Evolutionary conservation across 2,888 invertebrate genomes (phyloP), one percentile per base, ranked within the genome.

Genomic region (Sisyra nigra): DNA sequence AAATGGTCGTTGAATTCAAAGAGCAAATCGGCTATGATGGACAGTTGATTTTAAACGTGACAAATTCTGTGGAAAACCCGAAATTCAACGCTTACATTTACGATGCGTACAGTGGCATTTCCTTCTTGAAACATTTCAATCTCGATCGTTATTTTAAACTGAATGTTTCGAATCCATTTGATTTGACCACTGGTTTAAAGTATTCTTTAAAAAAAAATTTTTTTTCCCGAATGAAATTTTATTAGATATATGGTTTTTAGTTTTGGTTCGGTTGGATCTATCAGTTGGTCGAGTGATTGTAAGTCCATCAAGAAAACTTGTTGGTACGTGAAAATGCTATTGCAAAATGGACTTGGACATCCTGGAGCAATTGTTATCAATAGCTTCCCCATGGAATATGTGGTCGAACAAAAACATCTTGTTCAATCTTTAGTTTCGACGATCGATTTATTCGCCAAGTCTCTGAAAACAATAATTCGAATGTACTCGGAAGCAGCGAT

Each of bases 101-200:
- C 62, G 75, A 77, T 58, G 71, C 73, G 9, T 72, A 72, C 45
- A 76, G 76, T 44, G 74, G 74, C 19, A 58, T 77, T 52, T 73
- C 68, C 44, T 71, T 78, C 50, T 55, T 78, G 51, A 73, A 72
- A 55, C 66, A 66, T 49, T 71, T 68, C 51, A 71, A 67, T 45
- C 58, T 77, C 51, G 75, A 76, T 34, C 63, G 72, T 3, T 67
- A 69, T 52, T 77, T 69, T 52, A 77, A 75, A 59, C 62, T 77
- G n/a, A 71, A 70, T 49, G 66, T 73, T 18, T 66, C 68, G 50
- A 74, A 74, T 1, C 76, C 76, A 44, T 74, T 74, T 55, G 74
- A 76, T 43, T 62, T 74, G 56, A 66, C 64, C 47, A 67, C 76
- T 67, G 69, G 75, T 29, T 69, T 69, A 48, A 66, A 68, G 76